These are phyloP conservation scores for Drosophila bipectinata DNA, from an alignment of 1,140 invertebrate species.

Conservation along the genomic window DNA sequence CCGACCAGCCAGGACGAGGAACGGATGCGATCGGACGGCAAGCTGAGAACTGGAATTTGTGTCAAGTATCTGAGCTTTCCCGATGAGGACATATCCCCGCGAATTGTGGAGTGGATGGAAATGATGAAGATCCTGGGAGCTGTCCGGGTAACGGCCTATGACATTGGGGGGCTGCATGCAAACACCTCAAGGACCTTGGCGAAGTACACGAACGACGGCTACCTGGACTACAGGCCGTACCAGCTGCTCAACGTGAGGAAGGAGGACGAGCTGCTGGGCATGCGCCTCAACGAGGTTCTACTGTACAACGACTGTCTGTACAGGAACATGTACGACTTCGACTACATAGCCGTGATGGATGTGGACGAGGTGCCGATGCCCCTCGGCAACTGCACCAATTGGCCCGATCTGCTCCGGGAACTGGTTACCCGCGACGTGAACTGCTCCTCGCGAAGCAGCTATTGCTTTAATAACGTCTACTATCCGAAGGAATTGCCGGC, in stretches of 20 bases:
- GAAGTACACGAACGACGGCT: conserved; percentile 88
- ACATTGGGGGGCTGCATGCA: conserved; percentile 84
- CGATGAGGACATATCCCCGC: conserved; percentile 92
- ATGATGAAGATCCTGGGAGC: conserved; percentile 92
- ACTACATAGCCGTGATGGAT: conserved; percentile 94
- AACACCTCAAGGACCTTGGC: conserved; percentile 85
- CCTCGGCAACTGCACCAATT: conserved; percentile 62
- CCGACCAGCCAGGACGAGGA: background rate
- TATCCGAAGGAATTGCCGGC: conserved; percentile 91
- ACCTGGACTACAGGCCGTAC: conserved; percentile 91
- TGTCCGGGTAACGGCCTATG: conserved; percentile 94
- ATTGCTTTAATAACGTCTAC: conserved; percentile 96
- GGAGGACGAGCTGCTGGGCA: conserved; percentile 90
- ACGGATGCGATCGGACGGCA: conserved; percentile 37
- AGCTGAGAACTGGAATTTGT: conserved; percentile 92
- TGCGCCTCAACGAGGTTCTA: conserved; percentile 95
- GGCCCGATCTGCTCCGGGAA: conserved; percentile 28
- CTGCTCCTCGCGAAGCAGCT: conserved; percentile 85
- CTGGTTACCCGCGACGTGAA: conserved; percentile 7
- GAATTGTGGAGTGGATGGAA: conserved; percentile 96
- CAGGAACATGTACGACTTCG: conserved; percentile 94
- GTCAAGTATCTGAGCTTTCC: conserved; percentile 95
- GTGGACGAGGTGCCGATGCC: conserved; percentile 97
- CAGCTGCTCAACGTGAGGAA: conserved; percentile 88
- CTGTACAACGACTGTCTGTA: conserved; percentile 98